Percentiles rank a stretch among this genome's conserved stretches.
Evolutionary conservation across 2,888 invertebrate genomes (phyloP).

Genomic region (Leptinotarsa juncta): DNA sequence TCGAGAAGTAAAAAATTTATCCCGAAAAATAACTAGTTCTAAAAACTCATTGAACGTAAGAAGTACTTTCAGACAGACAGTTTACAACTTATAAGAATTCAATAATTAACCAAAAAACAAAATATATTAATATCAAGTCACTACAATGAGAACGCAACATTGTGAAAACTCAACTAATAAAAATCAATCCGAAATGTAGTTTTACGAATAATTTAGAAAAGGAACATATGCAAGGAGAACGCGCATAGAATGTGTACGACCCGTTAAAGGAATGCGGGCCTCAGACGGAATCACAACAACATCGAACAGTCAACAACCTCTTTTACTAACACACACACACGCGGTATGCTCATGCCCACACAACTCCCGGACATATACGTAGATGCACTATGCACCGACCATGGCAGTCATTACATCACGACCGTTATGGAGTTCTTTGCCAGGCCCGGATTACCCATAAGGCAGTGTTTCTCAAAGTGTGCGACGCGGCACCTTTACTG

Average conservation of each 20-base stretch:
- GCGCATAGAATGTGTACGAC: slow-evolving; percentile 6
- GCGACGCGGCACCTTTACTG: no score
- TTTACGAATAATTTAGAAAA: neutral
- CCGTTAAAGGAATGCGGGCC: slow-evolving; percentile 61
- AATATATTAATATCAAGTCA: no score
- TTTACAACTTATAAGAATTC: no score
- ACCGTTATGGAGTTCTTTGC: neutral
- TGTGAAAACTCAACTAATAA: neutral
- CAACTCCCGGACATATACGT: slow-evolving; percentile 11
- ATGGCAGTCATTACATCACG: slow-evolving; percentile 2
- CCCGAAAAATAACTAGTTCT: no score
- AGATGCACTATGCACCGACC: neutral
- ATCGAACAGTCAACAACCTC: slow-evolving; percentile 62
- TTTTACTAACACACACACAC: slow-evolving; percentile 33
- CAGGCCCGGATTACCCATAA: neutral
- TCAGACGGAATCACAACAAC: slow-evolving; percentile 63
- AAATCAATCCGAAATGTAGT: neutral
- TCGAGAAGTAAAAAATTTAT: no score
- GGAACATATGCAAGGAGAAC: neutral
- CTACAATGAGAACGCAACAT: no score
- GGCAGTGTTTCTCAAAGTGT: no score
- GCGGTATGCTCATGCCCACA: slow-evolving; percentile 11
- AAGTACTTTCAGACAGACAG: no score
- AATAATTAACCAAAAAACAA: no score
- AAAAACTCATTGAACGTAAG: no score